These are phyloP conservation scores for Arctocebus calabarensis DNA, from an alignment of 2,797 vertebrate species.

Conservation along the genomic window DNA sequence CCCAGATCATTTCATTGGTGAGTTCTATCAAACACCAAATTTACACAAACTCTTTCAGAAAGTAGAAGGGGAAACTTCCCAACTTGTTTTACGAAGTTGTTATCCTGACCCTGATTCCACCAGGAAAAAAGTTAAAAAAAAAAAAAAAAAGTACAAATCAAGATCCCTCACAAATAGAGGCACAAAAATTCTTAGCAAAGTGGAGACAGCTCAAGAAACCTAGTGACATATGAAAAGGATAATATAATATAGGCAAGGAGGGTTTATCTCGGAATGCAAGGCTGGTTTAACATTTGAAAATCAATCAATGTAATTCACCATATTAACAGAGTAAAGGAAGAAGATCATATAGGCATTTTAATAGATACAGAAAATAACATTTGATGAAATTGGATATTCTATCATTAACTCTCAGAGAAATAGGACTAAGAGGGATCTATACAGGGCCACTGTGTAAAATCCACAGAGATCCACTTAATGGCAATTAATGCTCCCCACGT, in stretches of 20 bases:
- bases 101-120: rapidly evolving
- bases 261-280: neutral
- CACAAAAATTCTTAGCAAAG: neutral
- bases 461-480: rapidly evolving
- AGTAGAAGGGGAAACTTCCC: neutral
- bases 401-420: neutral
- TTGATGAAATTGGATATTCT: neutral
- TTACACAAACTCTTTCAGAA: neutral
- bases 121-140: neutral
- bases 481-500: rapidly evolving
- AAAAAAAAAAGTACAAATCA: no score
- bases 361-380: neutral
- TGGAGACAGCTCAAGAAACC: neutral
- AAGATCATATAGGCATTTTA: rapidly evolving
- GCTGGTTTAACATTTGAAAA: neutral
- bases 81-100: no score
- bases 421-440: neutral
- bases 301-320: neutral
- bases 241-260: rapidly evolving
- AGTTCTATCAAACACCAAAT: neutral
- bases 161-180: rapidly evolving
- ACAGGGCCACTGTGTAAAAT: rapidly evolving
- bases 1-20: neutral
- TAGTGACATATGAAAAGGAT: no score
- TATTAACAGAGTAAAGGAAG: neutral